These are phyloP conservation scores for Euphydryas editha DNA, from an alignment of 2,888 invertebrate genomes.

Conservation along the genomic window DNA sequence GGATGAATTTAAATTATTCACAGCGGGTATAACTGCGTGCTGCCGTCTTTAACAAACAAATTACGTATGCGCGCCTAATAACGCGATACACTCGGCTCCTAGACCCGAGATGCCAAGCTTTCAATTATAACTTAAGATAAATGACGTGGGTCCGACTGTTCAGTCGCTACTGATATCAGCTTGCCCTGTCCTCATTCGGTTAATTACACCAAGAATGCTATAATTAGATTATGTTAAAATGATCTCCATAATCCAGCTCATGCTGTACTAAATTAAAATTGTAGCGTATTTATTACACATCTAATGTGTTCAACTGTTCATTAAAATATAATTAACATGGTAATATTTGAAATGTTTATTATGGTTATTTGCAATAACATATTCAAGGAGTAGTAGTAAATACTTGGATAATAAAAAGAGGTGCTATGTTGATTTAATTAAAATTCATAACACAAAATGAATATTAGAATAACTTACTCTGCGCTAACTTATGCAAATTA, in stretches of 20 bases:
- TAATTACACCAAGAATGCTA: constrained; percentile 39
- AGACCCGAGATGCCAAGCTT: constrained; percentile 66
- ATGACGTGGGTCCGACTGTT: constrained; percentile 54
- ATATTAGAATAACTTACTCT: constrained; percentile 8
- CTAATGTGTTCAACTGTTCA: neutral
- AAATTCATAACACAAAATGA: constrained; percentile 14
- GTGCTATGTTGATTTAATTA: constrained; percentile 8
- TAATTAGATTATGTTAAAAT: constrained; percentile 29
- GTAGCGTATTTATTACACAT: neutral
- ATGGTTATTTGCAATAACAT: neutral
- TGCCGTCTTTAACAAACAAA: constrained; percentile 83
- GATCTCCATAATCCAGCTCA: neutral
- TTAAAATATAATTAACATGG: too few relatives aligned
- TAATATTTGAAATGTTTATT: too few relatives aligned
- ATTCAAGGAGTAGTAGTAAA: neutral
- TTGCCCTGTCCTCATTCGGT: constrained; percentile 46
- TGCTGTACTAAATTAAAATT: neutral
- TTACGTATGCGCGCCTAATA: constrained; percentile 82
- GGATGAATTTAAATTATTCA: constrained; percentile 84
- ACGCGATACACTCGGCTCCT: constrained; percentile 76
- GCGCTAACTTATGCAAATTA: constrained; percentile 13
- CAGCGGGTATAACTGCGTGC: constrained; percentile 80
- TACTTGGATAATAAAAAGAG: neutral
- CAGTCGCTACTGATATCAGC: constrained; percentile 48
- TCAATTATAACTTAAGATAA: constrained; percentile 80